Base-by-base conservation (phyloP, 2,797 vertebrate species). In the Morelia viridis region DNA sequence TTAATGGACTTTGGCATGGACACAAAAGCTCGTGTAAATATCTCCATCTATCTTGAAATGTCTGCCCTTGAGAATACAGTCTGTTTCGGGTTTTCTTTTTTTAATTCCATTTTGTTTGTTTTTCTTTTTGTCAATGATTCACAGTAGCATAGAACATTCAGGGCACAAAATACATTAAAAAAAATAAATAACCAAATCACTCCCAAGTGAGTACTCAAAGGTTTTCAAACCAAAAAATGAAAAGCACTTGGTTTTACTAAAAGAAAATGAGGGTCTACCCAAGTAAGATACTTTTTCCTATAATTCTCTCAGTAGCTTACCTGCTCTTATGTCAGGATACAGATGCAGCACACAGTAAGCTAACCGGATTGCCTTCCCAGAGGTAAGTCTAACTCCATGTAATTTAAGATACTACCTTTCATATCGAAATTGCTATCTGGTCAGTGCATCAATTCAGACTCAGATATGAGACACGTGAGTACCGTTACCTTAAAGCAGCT, bases 51-150 rank as follows among this genome's bases (percentile, higher is more conserved):
- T 95, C 89, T 88, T 93, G 95, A 97, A 96, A 88, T 87, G 89
- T 92, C 93, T 95, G 94, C 88, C 93, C 94, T 90, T 87, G 4
- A 56, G 95, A 95, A 94, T 60, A 64, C 1, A 91, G 89, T 62
- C 92, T 92, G 31, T 91, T 8, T 91, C 9, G 5, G 5, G 22
- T 46, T 17, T 5, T 17, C 17, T 3, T 19, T 0, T 3, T 9
- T 8, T 53, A 9, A 53, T 53, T 19, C 19, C 35, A 46, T 80
- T 80, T 80, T 80, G 35, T 80, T 80, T 80, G 22, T 80, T 80
- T 46, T 24, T 46, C 19, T 62, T 8, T 4, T 89, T 24, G 96
- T 97, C 96, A 97, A 95, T 97, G 93, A 97, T 97, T 97, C 96
- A 97, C 96, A 0, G 4, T 0, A 0, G 76, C 93, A 76, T 0